A percentile compares a stretch with the other conserved stretches of the same genome.
These are phyloP conservation scores for Melanchra persicariae DNA, from an alignment of 2,888 invertebrate genomes.

Conservation along the genomic window DNA sequence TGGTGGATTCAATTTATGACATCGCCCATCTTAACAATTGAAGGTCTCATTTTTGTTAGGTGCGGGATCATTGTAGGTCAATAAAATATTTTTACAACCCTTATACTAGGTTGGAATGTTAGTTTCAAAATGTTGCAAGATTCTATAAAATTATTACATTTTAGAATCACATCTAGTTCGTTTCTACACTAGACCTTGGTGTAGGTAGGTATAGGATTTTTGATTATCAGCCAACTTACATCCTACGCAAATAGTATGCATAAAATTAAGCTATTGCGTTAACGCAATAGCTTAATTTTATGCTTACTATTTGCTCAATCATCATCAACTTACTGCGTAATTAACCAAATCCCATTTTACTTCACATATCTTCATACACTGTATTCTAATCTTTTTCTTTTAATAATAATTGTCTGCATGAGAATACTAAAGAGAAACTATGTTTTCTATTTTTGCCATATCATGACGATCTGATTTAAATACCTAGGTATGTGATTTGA, in stretches of 20 bases:
- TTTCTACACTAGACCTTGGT: slow-evolving; percentile 26
- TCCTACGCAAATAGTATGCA: slow-evolving; percentile 23
- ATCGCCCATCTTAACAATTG: slow-evolving; percentile 21
- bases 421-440: slow-evolving; percentile 1
- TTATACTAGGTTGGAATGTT: slow-evolving; percentile 61
- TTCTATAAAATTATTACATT: slow-evolving; percentile 23
- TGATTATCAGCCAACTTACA: slow-evolving; percentile 42
- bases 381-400: slow-evolving; percentile 9
- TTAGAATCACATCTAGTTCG: slow-evolving; percentile 17
- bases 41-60: slow-evolving; percentile 2
- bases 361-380: slow-evolving; percentile 34
- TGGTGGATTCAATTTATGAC: slow-evolving; percentile 35
- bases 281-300: too few relatives aligned
- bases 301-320: too few relatives aligned
- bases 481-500: slow-evolving; percentile 6
- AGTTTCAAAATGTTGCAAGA: slow-evolving; percentile 44
- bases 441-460: slow-evolving; percentile 1
- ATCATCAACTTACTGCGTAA: slow-evolving; percentile 8
- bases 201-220: slow-evolving; percentile 20
- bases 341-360: slow-evolving; percentile 25
- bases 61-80: neutral
- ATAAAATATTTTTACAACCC: slow-evolving; percentile 29
- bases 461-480: neutral
- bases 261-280: slow-evolving; percentile 29
- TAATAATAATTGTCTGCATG: neutral